A percentile compares a stretch with the other conserved stretches of the same genome.
Evolutionary conservation across 2,888 invertebrate genomes (phyloP).

Genomic region (Sylvicola cinctus): DNA sequence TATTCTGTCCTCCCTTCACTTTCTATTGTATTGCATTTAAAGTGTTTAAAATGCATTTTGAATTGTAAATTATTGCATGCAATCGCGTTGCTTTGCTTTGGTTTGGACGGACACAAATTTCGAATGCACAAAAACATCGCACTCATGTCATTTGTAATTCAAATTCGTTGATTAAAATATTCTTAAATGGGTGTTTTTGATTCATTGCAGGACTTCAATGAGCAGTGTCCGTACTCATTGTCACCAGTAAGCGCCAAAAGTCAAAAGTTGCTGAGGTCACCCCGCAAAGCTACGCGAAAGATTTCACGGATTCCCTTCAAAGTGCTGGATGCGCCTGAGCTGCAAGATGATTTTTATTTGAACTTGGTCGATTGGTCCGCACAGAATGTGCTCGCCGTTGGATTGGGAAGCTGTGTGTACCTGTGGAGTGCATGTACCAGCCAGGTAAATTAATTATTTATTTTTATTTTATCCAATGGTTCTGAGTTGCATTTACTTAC

Average conservation of each 20-base stretch:
- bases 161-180: too few species aligned
- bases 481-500: too few species aligned
- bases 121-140: too few species aligned
- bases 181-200: constrained; percentile 9
- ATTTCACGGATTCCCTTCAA: constrained; percentile 98
- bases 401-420: constrained; percentile 93
- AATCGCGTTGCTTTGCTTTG: too few species aligned
- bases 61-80: too few species aligned
- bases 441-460: constrained; percentile 35
- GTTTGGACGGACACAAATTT: too few species aligned
- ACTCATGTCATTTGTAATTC: too few species aligned
- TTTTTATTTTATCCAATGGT: too few species aligned
- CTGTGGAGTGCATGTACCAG: constrained; percentile 98
- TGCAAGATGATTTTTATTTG: constrained; percentile 97
- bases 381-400: constrained; percentile 95
- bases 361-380: constrained; percentile 99
- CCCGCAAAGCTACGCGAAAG: constrained; percentile 93
- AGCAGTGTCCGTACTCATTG: constrained; percentile 76
- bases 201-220: constrained; percentile 49
- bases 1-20: too few species aligned
- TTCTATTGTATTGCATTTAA: too few species aligned
- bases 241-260: constrained; percentile 92
- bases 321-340: constrained; percentile 83
- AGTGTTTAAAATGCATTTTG: too few species aligned
- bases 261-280: constrained; percentile 81